A percentile compares a stretch with the other conserved stretches of the same genome.
Conservation (phyloP, 2,113 vertebrate genomes). For the Apeltes quadracus region DNA sequence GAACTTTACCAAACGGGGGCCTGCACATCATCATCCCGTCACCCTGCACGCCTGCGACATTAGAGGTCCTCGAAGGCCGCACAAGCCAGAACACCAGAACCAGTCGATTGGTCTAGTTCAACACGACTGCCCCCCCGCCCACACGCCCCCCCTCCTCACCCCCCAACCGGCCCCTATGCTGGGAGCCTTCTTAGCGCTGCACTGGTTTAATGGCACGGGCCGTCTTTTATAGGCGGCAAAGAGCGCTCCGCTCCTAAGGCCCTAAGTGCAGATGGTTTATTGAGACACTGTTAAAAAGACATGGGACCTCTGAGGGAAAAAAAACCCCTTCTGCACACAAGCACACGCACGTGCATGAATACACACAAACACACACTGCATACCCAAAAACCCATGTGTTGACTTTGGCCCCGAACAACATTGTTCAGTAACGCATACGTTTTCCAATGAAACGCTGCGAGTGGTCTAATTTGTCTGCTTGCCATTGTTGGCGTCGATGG, state of each 20-base stretch:
- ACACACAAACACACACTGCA: not conserved
- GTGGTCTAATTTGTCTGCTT: conserved; percentile 20
- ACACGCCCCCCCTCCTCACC: not conserved
- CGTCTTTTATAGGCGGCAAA: conserved; percentile 68
- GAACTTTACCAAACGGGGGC: conserved; percentile 33
- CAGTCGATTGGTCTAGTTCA: conserved; percentile 49
- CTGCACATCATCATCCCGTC: conserved; percentile 56
- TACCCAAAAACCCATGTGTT: conserved; percentile 36
- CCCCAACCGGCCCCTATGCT: conserved; percentile 20
- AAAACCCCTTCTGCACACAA: conserved; percentile 17
- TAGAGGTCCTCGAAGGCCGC: conserved; percentile 44
- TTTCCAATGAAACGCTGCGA: conserved; percentile 19
- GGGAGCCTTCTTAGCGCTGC: conserved; percentile 52
- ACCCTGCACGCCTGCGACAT: conserved; percentile 51
- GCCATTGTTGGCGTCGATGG: not conserved
- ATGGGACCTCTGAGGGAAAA: conserved; percentile 54
- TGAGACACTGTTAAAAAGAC: conserved; percentile 68
- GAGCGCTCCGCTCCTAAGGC: conserved; percentile 59
- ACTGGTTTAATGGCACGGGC: conserved; percentile 50
- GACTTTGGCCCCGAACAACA: conserved; percentile 14
- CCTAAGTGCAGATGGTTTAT: conserved; percentile 72
- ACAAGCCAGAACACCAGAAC: conserved; percentile 57
- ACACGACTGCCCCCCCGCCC: conserved; percentile 18
- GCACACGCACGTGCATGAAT: not conserved
- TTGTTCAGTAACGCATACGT: not conserved